phyloP scores from a whole-genome alignment of 2,888 invertebrate genomes.

The Ametastegia equiseti region DNA sequence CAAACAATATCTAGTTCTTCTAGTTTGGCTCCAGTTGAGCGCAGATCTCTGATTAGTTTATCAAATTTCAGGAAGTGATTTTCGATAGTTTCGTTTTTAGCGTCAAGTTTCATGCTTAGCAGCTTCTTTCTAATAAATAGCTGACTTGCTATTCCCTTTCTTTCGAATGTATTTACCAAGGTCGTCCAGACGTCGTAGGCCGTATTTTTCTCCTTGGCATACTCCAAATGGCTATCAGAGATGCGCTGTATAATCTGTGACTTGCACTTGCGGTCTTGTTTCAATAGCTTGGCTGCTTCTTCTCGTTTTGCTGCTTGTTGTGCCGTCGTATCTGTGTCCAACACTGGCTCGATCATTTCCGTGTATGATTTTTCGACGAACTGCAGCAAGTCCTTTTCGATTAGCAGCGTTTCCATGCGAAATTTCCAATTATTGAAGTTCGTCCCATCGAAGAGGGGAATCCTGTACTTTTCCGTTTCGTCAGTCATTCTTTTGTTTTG shows the following conservation, averaged over 20 bases:
- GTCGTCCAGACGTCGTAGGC: slow-evolving; percentile 58
- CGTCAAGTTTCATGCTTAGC: slow-evolving; percentile 51
- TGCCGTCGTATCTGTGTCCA: neutral
- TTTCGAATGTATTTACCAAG: slow-evolving; percentile 55
- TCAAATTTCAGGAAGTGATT: slow-evolving; percentile 59
- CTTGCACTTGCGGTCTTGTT: slow-evolving; percentile 56
- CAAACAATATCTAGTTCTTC: slow-evolving; percentile 56
- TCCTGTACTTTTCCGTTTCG: neutral
- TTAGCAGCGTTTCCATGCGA: slow-evolving; percentile 56
- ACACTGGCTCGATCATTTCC: neutral
- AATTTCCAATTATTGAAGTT: slow-evolving; percentile 62
- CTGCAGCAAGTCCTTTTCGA: slow-evolving; percentile 51
- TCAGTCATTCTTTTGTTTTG: neutral
- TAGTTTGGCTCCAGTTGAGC: slow-evolving; percentile 56
- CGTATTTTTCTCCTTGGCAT: slow-evolving; percentile 59
- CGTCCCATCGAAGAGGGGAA: slow-evolving; percentile 52
- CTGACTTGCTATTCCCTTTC: slow-evolving; percentile 62
- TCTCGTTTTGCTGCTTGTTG: neutral
- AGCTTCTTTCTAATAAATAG: slow-evolving; percentile 59
- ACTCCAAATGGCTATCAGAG: slow-evolving; percentile 62
- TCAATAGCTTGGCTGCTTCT: slow-evolving; percentile 40
- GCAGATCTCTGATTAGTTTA: slow-evolving; percentile 57
- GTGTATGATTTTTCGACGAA: slow-evolving; percentile 48
- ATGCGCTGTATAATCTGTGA: slow-evolving; percentile 60
- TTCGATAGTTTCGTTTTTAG: slow-evolving; percentile 45